phyloP scores from a whole-genome alignment of 2,113 vertebrate genomes.

The Sinocyclocheilus anshuiensis region DNA sequence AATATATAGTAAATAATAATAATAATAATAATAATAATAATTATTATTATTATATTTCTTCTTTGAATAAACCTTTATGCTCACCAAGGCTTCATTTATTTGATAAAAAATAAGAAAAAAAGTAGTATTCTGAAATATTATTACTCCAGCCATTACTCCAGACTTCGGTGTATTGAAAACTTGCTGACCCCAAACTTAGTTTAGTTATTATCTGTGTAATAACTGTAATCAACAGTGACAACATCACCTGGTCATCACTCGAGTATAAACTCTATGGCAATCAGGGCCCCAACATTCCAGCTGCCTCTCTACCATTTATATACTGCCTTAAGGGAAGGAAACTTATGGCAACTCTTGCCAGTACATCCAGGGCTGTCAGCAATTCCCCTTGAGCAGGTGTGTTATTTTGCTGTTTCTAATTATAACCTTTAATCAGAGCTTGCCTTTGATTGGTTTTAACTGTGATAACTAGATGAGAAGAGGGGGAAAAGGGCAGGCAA shows the following conservation, averaged over 20 bases:
- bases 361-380: conserved; percentile 43
- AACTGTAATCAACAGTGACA: background rate
- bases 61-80: too few species aligned
- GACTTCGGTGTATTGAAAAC: background rate
- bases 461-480: conserved; percentile 62
- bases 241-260: background rate
- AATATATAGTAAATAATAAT: too few species aligned
- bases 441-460: conserved; percentile 67
- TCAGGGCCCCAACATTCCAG: background rate
- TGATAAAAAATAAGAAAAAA: too few species aligned
- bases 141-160: too few species aligned
- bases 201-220: background rate
- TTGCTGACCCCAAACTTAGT: background rate
- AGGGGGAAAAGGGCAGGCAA: conserved; percentile 59
- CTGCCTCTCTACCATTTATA: background rate
- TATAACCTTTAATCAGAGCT: conserved; percentile 68
- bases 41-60: too few species aligned
- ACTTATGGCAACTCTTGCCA: conserved; percentile 14
- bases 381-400: conserved; percentile 57
- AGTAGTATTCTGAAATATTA: too few species aligned
- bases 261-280: background rate
- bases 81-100: too few species aligned
- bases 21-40: too few species aligned
- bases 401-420: conserved; percentile 69
- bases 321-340: conserved; percentile 12